Evolutionary conservation across 2,113 vertebrate genomes (phyloP).

Genomic region (Malurus cyaneus): DNA sequence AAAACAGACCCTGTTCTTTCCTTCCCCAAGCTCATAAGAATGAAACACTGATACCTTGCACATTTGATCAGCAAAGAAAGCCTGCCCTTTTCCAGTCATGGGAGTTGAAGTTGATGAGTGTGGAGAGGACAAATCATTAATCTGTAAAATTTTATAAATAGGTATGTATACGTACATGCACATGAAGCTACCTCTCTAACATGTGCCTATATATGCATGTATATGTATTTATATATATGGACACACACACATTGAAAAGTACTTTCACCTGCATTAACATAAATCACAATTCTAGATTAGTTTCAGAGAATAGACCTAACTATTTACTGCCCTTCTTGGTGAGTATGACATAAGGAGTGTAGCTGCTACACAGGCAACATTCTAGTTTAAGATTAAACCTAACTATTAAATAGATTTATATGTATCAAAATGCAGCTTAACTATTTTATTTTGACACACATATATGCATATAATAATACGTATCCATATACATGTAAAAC

Average conservation of each 20-base stretch:
- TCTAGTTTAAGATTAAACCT: neutral
- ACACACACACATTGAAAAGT: neutral
- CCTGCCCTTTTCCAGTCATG: slow-evolving; percentile 75
- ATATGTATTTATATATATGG: neutral
- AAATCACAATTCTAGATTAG: neutral
- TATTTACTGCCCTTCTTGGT: neutral
- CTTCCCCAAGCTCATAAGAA: neutral
- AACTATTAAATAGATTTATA: neutral
- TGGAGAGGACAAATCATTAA: slow-evolving; percentile 74
- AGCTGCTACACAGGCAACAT: neutral
- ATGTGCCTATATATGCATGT: neutral
- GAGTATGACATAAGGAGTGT: neutral
- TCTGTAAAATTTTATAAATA: slow-evolving; percentile 54
- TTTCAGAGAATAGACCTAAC: neutral
- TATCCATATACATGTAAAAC: neutral
- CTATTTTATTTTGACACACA: neutral
- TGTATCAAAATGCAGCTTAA: neutral
- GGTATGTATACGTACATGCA: neutral
- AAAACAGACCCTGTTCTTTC: neutral
- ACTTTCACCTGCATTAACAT: neutral
- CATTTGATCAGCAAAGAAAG: slow-evolving; percentile 75
- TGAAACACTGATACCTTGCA: slow-evolving; percentile 70
- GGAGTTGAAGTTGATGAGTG: slow-evolving; percentile 79
- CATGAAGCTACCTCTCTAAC: neutral
- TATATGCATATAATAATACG: neutral